These are phyloP conservation scores for Acleris literana DNA, from an alignment of 2,888 invertebrate species.

Conservation along the genomic window DNA sequence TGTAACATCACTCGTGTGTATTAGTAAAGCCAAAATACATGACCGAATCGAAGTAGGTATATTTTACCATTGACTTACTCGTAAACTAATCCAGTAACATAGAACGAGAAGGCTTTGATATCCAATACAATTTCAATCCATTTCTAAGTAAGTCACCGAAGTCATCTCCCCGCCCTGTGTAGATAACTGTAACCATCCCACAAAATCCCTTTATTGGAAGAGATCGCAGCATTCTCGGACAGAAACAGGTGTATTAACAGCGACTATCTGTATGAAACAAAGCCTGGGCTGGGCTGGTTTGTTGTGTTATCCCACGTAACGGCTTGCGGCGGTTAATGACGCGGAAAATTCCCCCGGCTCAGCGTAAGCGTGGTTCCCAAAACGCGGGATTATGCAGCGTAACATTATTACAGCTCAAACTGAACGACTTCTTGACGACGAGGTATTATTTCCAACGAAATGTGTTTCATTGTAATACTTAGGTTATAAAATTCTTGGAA, in stretches of 20 bases:
- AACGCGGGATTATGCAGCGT: constrained; percentile 63
- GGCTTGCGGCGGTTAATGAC: constrained; percentile 62
- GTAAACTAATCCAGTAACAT: no score
- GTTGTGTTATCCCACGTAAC: constrained; percentile 44
- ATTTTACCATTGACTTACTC: no score
- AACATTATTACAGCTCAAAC: constrained; percentile 56
- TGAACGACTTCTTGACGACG: constrained; percentile 37
- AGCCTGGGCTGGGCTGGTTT: constrained; percentile 50
- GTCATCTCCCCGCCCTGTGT: constrained; percentile 1
- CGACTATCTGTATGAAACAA: constrained; percentile 54
- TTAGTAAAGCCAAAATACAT: no score
- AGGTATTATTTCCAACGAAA: constrained; percentile 36
- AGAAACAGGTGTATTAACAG: constrained; percentile 46
- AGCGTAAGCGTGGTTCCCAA: constrained; percentile 50
- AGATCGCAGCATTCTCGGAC: constrained; percentile 12
- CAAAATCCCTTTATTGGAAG: constrained; percentile 23
- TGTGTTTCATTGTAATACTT: constrained; percentile 23
- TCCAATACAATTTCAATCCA: not conserved
- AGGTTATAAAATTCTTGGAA: constrained; percentile 33
- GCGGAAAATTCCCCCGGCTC: constrained; percentile 64
- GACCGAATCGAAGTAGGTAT: no score
- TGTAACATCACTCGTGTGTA: no score
- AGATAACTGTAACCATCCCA: constrained; percentile 13
- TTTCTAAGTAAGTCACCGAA: constrained; percentile 6
- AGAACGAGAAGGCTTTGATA: not conserved